These are phyloP conservation scores for Tyrophagus putrescentiae DNA, from an alignment of 1,140 invertebrate species.

Conservation along the genomic window DNA sequence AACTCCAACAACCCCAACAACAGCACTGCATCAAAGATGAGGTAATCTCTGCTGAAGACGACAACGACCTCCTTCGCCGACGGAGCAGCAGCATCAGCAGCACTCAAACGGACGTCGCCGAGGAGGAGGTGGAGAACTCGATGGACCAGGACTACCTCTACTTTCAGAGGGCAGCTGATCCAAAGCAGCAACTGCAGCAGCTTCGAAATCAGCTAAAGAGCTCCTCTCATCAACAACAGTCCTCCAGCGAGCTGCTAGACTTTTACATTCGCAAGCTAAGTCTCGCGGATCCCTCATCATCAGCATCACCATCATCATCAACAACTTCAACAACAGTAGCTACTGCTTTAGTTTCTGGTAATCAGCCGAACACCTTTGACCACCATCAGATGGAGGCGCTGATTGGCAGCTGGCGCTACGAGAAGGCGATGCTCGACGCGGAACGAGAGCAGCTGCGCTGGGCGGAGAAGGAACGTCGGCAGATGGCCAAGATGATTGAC, in stretches of 20 bases:
- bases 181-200: not conserved
- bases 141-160: not conserved
- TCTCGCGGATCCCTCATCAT: too few species aligned
- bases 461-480: not conserved
- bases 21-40: not conserved
- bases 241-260: not conserved
- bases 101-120: not conserved
- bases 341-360: too few species aligned
- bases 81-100: not conserved
- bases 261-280: not conserved
- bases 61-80: constrained; percentile 1
- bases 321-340: too few species aligned
- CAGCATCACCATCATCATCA: too few species aligned
- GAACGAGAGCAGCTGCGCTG: not conserved
- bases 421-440: not conserved
- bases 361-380: not conserved
- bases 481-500: constrained; percentile 8
- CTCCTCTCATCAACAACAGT: not conserved
- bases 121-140: not conserved
- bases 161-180: not conserved
- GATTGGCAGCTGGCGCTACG: not conserved
- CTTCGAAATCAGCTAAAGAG: not conserved
- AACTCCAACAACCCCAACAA: not conserved
- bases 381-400: not conserved
- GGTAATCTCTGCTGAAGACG: not conserved